Evolutionary conservation across 2,113 vertebrate species (phyloP).

Genomic region (Ivindomyrus marchei): DNA sequence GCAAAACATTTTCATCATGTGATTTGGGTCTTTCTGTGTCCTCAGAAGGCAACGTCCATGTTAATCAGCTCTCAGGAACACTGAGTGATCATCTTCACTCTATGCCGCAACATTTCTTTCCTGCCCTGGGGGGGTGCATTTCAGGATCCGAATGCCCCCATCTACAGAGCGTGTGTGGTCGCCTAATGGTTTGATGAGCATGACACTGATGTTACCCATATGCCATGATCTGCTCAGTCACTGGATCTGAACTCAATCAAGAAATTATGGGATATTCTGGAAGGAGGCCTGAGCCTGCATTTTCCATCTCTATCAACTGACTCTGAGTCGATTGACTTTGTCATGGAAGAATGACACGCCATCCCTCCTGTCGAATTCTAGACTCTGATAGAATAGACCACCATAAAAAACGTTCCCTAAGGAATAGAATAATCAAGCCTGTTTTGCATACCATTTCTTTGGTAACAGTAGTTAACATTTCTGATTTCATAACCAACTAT

Average conservation of each 20-base stretch:
- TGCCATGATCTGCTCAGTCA: background rate
- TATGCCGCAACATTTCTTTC: background rate
- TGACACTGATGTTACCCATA: conserved; percentile 2
- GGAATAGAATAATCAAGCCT: background rate
- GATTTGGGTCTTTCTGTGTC: background rate
- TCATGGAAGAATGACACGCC: background rate
- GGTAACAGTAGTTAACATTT: background rate
- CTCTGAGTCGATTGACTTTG: background rate
- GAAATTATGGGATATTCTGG: background rate
- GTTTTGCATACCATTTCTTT: background rate
- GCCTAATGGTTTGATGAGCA: background rate
- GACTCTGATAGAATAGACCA: background rate
- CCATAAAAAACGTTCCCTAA: background rate
- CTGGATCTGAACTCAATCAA: background rate
- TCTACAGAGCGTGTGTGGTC: background rate
- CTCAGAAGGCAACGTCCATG: background rate
- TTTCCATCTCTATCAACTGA: background rate
- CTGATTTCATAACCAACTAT: background rate
- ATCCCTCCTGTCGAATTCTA: background rate
- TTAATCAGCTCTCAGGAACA: background rate
- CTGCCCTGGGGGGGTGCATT: background rate
- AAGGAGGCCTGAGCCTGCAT: background rate
- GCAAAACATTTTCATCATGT: background rate
- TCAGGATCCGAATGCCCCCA: background rate
- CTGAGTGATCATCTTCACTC: background rate